Evolutionary conservation across 92 coral and sea anemone genomes (phyloP).

Genomic region (Isaurus tuberculatus): DNA sequence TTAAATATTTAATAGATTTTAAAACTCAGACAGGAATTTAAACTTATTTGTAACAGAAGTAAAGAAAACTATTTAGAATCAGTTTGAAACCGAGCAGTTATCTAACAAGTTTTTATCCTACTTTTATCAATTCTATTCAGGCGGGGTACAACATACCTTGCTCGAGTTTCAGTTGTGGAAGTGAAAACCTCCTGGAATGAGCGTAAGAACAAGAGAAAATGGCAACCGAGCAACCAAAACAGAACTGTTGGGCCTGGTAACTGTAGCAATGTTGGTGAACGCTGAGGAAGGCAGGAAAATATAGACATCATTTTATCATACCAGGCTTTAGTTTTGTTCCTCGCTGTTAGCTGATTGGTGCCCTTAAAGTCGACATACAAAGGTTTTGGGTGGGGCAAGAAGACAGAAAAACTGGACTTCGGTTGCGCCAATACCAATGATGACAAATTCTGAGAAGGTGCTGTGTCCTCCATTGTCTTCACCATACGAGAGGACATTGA

Average conservation of each 20-base stretch:
- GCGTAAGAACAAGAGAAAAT: constrained; percentile 7
- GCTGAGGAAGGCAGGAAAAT: background rate
- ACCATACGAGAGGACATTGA: constrained; percentile 1
- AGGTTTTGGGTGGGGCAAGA: background rate
- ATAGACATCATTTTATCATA: background rate
- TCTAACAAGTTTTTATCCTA: too few species aligned
- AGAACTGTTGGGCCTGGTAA: constrained; percentile 38
- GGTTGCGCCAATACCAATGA: background rate
- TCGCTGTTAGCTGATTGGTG: background rate
- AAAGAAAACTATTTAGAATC: too few species aligned
- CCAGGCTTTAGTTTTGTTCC: constrained; percentile 15
- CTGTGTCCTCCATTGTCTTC: background rate
- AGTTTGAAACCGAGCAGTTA: too few species aligned
- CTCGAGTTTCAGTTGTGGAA: constrained; percentile 1
- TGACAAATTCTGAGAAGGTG: background rate
- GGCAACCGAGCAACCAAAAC: constrained; percentile 38
- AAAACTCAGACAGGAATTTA: too few species aligned
- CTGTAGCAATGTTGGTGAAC: background rate
- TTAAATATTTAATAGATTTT: too few species aligned
- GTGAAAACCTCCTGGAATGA: background rate
- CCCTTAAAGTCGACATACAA: constrained; percentile 10
- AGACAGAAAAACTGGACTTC: background rate
- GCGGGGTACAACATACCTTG: background rate
- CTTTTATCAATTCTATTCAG: too few species aligned
- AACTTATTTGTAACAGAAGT: too few species aligned